Base-by-base conservation (phyloP, 2,888 invertebrate species). In the Lamellibrachia columna region DNA sequence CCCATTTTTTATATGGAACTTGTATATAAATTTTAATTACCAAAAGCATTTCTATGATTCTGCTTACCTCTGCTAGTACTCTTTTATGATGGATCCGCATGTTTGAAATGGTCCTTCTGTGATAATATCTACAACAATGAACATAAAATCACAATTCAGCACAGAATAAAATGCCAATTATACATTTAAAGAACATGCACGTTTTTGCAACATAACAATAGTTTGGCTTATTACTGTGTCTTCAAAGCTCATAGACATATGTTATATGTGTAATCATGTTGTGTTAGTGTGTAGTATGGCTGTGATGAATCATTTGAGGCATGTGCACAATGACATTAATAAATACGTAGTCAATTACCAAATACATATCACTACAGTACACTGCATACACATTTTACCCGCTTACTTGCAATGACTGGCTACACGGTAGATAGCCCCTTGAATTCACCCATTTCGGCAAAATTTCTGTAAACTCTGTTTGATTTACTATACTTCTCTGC, bases 381-480 rank as follows among this genome's bases (percentile, higher is more conserved):
- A 15, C 22, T 75, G 22, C 75, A 75, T 22, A 22, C 75, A 75
- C 15, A 22, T 75, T 11, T 60, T 60, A 60, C 22, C 60, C 15
- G n/a, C 3, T 75, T 75, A 75, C 75, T 22, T 75, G n/a, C 75
- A 9, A 7, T 9, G 55, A 75, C 75, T 15, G 75, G n/a, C n/a
- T 75, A 75, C 75, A 75, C 75, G n/a, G 75, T 75, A n/a, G 75
- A 22, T 6, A 75, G 22, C n/a, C 75, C 75, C 75, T n/a, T 75
- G 75, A 15, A 75, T 75, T n/a, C 75, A 75, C 75, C 22, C 75
- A 75, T 75, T 75, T 22, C 75, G n/a, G 75, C 75, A 75, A 75
- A 75, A 75, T 75, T 22, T 75, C 75, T 75, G 75, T 75, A 75
- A 75, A n/a, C n/a, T 75, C 75, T 75, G 75, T n/a, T 75, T 75